phyloP scores from a whole-genome alignment of 2,888 invertebrate genomes.

The Belgica antarctica region DNA sequence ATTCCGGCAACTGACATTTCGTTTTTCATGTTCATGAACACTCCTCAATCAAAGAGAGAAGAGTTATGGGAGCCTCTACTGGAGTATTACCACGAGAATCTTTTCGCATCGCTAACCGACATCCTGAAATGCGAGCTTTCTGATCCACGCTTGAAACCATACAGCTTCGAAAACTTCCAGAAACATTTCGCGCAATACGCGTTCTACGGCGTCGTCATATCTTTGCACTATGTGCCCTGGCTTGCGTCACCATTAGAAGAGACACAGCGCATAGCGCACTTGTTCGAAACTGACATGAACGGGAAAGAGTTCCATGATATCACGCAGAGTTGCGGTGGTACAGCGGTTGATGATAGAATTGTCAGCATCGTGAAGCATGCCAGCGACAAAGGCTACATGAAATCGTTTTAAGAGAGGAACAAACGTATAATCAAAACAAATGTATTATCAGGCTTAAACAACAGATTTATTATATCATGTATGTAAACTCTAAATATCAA shows the following conservation, averaged over 20 bases:
- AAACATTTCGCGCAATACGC: conserved; percentile 51
- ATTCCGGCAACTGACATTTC: conserved; percentile 51
- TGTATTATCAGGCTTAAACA: conserved; percentile 1
- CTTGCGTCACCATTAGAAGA: conserved; percentile 49
- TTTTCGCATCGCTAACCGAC: conserved; percentile 48
- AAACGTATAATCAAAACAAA: conserved; percentile 3
- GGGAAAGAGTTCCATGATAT: conserved; percentile 49
- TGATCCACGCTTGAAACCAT: conserved; percentile 44
- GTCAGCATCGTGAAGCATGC: conserved; percentile 51
- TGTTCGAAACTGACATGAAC: conserved; percentile 51
- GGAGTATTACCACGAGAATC: conserved; percentile 48
- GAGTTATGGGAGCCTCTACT: conserved; percentile 49
- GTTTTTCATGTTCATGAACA: conserved; percentile 53
- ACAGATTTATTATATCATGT: conserved; percentile 9
- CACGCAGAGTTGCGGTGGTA: conserved; percentile 51
- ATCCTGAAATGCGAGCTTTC: conserved; percentile 47
- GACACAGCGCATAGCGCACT: conserved; percentile 48
- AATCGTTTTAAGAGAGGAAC: conserved; percentile 44
- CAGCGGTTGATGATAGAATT: conserved; percentile 49
- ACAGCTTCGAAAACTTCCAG: conserved; percentile 49
- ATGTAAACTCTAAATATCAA: not conserved
- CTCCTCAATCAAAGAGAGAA: conserved; percentile 47
- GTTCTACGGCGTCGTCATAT: conserved; percentile 52
- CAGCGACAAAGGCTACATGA: conserved; percentile 51
- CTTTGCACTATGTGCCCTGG: conserved; percentile 52